Evolutionary conservation across 2,113 vertebrate genomes (phyloP).

Genomic region (Donacobius atricapilla): DNA sequence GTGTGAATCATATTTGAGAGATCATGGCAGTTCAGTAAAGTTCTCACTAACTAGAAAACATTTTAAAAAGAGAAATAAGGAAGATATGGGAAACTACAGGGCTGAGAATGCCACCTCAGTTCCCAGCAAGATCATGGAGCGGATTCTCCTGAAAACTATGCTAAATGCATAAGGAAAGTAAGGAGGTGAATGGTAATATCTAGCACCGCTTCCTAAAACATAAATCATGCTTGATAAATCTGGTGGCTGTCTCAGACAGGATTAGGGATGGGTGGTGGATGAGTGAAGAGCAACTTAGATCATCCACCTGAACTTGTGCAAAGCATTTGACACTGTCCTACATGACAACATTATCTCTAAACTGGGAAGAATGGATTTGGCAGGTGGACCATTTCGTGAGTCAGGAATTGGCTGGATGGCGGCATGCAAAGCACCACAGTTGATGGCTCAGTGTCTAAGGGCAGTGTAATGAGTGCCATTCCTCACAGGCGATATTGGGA

Average conservation of each 20-base stretch:
- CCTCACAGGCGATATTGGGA: fast-evolving
- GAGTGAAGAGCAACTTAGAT: neutral
- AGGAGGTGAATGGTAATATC: neutral
- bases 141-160: neutral
- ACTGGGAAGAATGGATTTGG: neutral
- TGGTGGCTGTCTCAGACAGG: neutral
- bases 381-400: neutral
- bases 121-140: neutral
- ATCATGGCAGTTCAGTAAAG: neutral
- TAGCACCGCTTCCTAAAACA: neutral
- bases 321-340: neutral
- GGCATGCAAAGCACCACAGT: fast-evolving
- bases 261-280: neutral
- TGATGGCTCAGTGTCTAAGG: neutral
- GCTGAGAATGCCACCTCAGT: neutral
- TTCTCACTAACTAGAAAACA: neutral
- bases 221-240: neutral
- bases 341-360: neutral
- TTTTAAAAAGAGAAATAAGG: neutral
- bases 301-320: neutral
- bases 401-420: neutral
- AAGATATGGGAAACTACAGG: neutral
- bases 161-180: neutral
- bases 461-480: neutral
- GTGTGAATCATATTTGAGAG: neutral